phyloP scores from a whole-genome alignment of 2,797 vertebrate species.

The Cichlasoma orientale region DNA sequence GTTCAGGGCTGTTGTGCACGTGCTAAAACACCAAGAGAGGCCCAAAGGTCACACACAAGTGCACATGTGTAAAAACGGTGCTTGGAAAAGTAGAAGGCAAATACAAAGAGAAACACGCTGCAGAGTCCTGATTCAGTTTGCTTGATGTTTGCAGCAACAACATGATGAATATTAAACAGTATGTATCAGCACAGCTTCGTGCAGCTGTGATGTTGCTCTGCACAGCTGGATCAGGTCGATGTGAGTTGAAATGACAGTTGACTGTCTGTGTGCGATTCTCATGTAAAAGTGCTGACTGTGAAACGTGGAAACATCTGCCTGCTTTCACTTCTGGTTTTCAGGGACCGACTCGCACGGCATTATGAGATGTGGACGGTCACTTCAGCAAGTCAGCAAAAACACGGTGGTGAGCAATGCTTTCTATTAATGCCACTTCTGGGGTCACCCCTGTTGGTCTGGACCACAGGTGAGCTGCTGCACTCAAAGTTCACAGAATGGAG shows the following conservation, averaged over 20 bases:
- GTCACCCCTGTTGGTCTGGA: not conserved
- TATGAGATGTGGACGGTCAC: slow-evolving; percentile 30
- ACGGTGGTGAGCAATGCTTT: slow-evolving; percentile 29
- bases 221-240: not conserved
- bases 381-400: slow-evolving; percentile 52
- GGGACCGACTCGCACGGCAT: slow-evolving; percentile 31
- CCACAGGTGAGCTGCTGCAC: not conserved
- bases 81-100: not conserved
- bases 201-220: not conserved
- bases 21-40: not conserved
- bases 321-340: slow-evolving; percentile 70
- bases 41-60: not conserved
- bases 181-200: not conserved
- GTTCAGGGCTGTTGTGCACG: not conserved
- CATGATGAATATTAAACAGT: not conserved
- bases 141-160: not conserved
- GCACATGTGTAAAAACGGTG: not conserved
- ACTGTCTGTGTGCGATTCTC: not conserved
- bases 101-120: too few species aligned
- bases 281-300: slow-evolving; percentile 48
- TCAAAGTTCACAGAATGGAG: not conserved
- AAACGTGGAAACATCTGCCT: slow-evolving; percentile 62
- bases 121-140: not conserved
- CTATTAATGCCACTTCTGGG: slow-evolving; percentile 32
- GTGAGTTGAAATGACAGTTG: not conserved